Evolutionary conservation across 1,140 invertebrate species (phyloP), one percentile per base, ranked within the genome.

Genomic region (Ceratitis capitata): DNA sequence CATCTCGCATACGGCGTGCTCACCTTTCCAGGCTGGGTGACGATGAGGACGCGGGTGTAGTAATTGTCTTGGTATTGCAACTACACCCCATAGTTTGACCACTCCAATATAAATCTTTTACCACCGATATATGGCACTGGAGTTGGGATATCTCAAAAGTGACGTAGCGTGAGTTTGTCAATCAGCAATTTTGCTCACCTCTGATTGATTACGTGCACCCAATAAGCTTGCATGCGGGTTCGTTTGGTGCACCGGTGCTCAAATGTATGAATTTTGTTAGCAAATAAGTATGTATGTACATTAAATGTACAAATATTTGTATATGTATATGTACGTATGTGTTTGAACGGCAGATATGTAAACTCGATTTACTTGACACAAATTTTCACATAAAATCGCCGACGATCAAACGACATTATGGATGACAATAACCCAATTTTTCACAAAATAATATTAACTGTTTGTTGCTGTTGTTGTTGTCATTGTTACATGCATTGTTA

Each of bases 351-450:
- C 69, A 56, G n/a, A n/a, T n/a, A 78, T 78, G 42, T 78, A 78
- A 78, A 78, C 69, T 78, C 35, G 69, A 78, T 78, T 78, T 47
- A 78, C 69, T 78, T 78, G 69, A 78, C 69, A 78, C 69, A 78
- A 78, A 78, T 78, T 78, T 78, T 78, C 69, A 45, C 39, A 78
- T 19, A 78, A 78, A 78, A 78, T 78, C 69, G 69, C 69, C n/a
- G 69, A 19, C n/a, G 69, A 19, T 78, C 69, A 78, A 78, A 78
- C 69, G 69, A 78, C 69, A 78, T 78, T 78, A 78, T 32, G 16
- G 69, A 78, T 78, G 69, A 78, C 69, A 78, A 78, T 78, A 78
- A 78, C 69, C 69, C 69, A 78, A 78, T 78, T 78, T 78, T 78
- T 78, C 69, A 78, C 69, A 78, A 78, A 78, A 78, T n/a, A 78